These are phyloP conservation scores for Rhagium mordax DNA, from an alignment of 2,888 invertebrate genomes.

Conservation along the genomic window DNA sequence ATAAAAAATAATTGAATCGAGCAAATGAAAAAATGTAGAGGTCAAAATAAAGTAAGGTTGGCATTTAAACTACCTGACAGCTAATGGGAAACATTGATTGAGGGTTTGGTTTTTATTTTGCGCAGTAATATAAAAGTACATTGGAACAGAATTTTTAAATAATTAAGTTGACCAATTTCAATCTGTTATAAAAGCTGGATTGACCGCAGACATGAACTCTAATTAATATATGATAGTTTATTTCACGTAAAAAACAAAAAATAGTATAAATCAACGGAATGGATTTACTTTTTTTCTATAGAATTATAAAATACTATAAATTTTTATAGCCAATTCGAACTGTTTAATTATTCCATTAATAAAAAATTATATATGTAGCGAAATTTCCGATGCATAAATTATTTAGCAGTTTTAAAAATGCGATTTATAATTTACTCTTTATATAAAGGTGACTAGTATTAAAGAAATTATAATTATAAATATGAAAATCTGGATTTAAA, in stretches of 20 bases:
- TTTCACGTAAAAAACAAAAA: conserved; percentile 44
- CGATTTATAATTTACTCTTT: conserved; percentile 26
- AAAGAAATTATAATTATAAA: too few relatives aligned
- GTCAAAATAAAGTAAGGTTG: conserved; percentile 42
- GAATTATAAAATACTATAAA: conserved; percentile 47
- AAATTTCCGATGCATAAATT: conserved; percentile 24
- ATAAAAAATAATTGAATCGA: conserved; percentile 37
- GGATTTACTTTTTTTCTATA: conserved; percentile 31
- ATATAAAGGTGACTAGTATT: not conserved
- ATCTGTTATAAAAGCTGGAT: conserved; percentile 53
- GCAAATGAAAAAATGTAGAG: conserved; percentile 44
- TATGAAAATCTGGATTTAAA: too few relatives aligned
- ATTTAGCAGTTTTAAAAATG: conserved; percentile 31
- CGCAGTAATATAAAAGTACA: conserved; percentile 52
- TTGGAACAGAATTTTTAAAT: conserved; percentile 53
- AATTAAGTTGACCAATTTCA: conserved; percentile 55
- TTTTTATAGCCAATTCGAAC: conserved; percentile 52
- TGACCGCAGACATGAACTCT: conserved; percentile 51
- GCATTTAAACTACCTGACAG: conserved; percentile 52
- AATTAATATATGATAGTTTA: conserved; percentile 51
- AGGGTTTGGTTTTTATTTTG: conserved; percentile 53
- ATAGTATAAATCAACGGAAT: conserved; percentile 34
- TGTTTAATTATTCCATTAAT: conserved; percentile 57
- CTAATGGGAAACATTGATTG: conserved; percentile 54
- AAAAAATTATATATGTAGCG: conserved; percentile 48